Conservation (phyloP, 2,888 invertebrate species). For the Ommatoiulus sabulosus region DNA sequence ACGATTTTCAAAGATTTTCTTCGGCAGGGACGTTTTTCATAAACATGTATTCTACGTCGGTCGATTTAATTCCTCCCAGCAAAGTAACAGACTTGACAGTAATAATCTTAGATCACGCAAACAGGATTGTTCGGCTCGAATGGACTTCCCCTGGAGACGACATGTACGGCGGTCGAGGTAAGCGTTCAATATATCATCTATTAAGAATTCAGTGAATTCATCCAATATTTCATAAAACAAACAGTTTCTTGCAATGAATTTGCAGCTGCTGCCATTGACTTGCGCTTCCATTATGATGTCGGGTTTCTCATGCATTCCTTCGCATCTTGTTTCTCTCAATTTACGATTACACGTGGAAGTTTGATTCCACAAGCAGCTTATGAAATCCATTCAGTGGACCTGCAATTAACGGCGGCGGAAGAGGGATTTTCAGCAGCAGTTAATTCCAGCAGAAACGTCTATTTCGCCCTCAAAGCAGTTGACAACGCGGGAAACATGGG, state of each 20-base stretch:
- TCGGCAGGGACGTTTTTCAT: background rate
- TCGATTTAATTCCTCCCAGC: constrained; percentile 62
- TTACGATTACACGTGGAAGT: background rate
- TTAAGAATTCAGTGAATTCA: too few species aligned
- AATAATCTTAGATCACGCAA: background rate
- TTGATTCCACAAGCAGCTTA: background rate
- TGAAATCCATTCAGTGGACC: background rate
- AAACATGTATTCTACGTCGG: background rate
- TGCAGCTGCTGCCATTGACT: background rate
- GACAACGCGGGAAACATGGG: constrained; percentile 37
- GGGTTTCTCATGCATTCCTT: background rate
- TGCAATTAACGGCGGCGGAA: background rate
- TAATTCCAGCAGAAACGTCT: background rate
- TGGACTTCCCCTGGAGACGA: constrained; percentile 53
- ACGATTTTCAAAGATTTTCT: constrained; percentile 1
- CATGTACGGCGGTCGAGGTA: constrained; percentile 41
- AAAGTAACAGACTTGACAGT: constrained; percentile 61
- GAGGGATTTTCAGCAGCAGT: background rate
- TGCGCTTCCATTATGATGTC: constrained; percentile 3
- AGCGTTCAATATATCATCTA: too few species aligned
- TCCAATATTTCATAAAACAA: too few species aligned
- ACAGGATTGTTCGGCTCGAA: constrained; percentile 57
- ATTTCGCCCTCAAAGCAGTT: constrained; percentile 41
- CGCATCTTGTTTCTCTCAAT: background rate
- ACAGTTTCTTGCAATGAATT: background rate